Percentiles rank a stretch among this genome's conserved stretches.
phyloP scores from a whole-genome alignment of 2,888 invertebrate species.

The Torymus aiolomorphi region DNA sequence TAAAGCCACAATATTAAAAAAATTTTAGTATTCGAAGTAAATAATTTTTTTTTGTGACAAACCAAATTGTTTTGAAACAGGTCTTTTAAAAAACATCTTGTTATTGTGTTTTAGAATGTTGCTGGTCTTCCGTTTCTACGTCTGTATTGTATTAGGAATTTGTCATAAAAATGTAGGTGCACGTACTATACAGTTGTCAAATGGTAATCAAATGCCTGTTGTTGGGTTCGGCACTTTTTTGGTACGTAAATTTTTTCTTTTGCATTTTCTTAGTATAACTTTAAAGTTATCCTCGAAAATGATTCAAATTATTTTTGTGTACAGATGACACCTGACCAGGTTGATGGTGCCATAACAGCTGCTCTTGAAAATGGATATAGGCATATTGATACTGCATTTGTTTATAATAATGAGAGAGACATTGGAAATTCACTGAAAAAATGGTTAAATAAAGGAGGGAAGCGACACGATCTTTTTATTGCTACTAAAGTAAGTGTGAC shows the following conservation, averaged over 20 bases:
- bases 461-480: conserved; percentile 23
- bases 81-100: too few species aligned
- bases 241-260: conserved; percentile 12
- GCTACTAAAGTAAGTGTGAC: conserved; percentile 23
- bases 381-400: conserved; percentile 14
- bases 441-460: conserved; percentile 16
- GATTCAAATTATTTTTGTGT: not conserved
- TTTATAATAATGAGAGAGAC: conserved; percentile 17
- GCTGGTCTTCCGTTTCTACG: not conserved
- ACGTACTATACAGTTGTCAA: not conserved
- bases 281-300: not conserved
- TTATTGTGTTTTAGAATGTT: too few species aligned
- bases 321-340: conserved; percentile 6
- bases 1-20: too few species aligned
- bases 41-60: too few species aligned
- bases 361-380: conserved; percentile 32
- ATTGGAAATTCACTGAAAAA: conserved; percentile 17
- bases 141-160: not conserved
- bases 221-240: conserved; percentile 33
- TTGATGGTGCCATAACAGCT: not conserved
- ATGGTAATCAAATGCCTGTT: conserved; percentile 30
- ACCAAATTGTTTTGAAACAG: too few species aligned
- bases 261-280: not conserved
- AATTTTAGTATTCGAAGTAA: too few species aligned
- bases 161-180: not conserved